These are phyloP conservation scores for Acyrthosiphon pisum DNA, from an alignment of 1,140 invertebrate genomes.

Conservation along the genomic window DNA sequence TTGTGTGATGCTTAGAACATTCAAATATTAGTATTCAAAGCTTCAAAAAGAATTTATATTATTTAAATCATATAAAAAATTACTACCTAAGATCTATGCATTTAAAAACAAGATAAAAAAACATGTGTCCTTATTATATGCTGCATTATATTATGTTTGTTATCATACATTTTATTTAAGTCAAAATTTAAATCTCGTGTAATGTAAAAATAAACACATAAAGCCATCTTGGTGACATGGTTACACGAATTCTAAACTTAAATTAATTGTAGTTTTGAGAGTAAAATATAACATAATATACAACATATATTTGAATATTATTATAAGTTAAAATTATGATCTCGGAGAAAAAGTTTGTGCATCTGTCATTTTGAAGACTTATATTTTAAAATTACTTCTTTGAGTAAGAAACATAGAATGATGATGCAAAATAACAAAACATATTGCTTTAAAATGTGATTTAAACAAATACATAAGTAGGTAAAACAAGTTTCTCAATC, in stretches of 20 bases:
- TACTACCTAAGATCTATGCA: not conserved
- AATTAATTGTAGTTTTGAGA: not conserved
- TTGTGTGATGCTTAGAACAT: not conserved
- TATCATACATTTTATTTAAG: not conserved
- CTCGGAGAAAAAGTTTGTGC: not conserved
- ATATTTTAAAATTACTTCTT: not conserved
- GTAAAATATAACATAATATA: not conserved
- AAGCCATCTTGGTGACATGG: not conserved
- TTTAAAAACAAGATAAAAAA: not conserved
- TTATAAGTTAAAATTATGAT: not conserved
- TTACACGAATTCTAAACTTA: not conserved
- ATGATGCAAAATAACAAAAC: not conserved
- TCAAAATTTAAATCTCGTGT: conserved; percentile 1
- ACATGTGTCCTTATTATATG: not conserved
- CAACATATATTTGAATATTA: conserved; percentile 1
- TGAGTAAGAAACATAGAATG: not conserved
- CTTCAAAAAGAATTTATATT: not conserved
- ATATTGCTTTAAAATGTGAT: not conserved
- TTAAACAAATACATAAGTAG: not conserved
- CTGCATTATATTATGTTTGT: not conserved
- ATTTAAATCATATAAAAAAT: not conserved
- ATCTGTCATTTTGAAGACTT: not conserved
- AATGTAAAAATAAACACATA: not conserved
- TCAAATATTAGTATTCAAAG: not conserved
- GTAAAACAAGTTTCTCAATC: not conserved